Base-by-base conservation (phyloP, 2,797 vertebrate species). In the Malurus leucopterus region DNA sequence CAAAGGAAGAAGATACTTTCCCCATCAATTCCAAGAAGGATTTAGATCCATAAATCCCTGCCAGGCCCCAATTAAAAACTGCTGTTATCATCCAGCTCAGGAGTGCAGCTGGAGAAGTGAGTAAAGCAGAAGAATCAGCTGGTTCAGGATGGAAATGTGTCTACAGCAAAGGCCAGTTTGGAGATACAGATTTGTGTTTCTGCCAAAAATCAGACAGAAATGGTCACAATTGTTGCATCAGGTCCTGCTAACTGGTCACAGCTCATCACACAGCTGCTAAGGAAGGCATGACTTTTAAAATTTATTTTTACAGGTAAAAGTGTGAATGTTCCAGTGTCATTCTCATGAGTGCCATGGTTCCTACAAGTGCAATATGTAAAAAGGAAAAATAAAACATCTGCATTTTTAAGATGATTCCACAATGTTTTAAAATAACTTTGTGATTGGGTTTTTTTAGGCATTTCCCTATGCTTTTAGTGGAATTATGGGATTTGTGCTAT, bases 311-410 rank as follows among this genome's bases (percentile, higher is more conserved):
- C 9, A 36, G 44, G 36, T 32, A 51, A 51, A 67, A 49, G 8
- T 38, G 12, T 43, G 23, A 26, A n/a, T 30, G 9, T 18, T 82
- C 22, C 26, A 51, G 1, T 26, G 49, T 24, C 3, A 1, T 55
- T 69, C 22, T 41, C 18, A 14, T 11, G 22, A 65, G 44, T 29
- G 8, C 11, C 2, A 2, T 8, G 4, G 11, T 3, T 73, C 26
- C 49, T 7, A 1, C 8, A 24, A 63, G 13, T 44, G 13, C 13
- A 6, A 6, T 3, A 14, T 5, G 13, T 21, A 34, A 15, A 50
- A 29, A 26, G 4, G 1, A 0, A 8, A 12, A 23, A 16, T 21
- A 4, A 17, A 11, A 29, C 3, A 4, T 7, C 14, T 55, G 7
- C 19, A 29, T 63, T 84, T 77, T 76, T 15, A 55, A 27, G 24